phyloP scores from a whole-genome alignment of 2,113 vertebrate species.

The Hemichromis elongatus region DNA sequence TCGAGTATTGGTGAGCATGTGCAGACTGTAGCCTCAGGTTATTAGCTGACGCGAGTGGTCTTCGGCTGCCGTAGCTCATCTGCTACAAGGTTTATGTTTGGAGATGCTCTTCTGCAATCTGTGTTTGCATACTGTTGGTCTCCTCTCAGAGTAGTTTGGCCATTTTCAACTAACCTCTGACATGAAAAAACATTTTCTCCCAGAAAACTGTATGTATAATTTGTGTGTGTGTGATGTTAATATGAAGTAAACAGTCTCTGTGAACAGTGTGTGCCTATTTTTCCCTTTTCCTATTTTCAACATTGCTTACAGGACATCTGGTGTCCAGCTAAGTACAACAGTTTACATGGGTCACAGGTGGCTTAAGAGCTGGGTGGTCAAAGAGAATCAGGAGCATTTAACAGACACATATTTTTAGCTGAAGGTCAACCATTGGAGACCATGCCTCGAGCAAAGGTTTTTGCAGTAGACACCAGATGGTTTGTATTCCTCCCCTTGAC shows the following conservation, averaged over 20 bases:
- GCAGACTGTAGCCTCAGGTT: too few relatives aligned
- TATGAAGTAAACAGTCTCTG: background rate
- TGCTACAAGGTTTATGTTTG: background rate
- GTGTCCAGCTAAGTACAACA: background rate
- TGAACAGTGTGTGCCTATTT: background rate
- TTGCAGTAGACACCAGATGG: constrained; percentile 36
- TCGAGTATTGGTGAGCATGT: too few relatives aligned
- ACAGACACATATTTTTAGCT: constrained; percentile 28
- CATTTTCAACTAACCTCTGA: background rate
- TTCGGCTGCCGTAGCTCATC: background rate
- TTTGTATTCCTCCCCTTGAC: background rate
- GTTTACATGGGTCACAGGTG: constrained; percentile 46
- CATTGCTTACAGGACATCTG: constrained; percentile 21
- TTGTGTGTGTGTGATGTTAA: background rate
- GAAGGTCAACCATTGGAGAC: constrained; percentile 40
- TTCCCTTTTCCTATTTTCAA: background rate
- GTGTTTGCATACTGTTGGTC: background rate
- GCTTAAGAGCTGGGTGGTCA: background rate
- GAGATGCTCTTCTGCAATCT: background rate
- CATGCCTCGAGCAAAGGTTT: background rate
- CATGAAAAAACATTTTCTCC: background rate
- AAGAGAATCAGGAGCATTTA: constrained; percentile 8
- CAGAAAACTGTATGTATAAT: background rate
- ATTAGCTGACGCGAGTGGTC: too few relatives aligned
- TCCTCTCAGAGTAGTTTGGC: background rate